Base-by-base conservation (phyloP, 2,888 invertebrate species). In the Sphaeridia pumilis region DNA sequence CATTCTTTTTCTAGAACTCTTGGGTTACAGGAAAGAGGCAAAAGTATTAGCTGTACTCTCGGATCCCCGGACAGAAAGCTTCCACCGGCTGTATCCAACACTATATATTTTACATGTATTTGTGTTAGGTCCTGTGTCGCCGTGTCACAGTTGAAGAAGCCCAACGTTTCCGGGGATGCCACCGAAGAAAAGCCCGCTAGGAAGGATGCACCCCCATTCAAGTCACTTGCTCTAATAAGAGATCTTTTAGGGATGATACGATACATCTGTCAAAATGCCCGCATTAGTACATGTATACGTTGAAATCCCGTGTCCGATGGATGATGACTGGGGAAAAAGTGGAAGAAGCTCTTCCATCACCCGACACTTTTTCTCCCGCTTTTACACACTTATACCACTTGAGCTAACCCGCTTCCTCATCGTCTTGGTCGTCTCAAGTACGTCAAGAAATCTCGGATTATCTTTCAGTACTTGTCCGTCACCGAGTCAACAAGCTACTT, bases 231-330 rank as follows among this genome's bases (percentile, higher is more conserved):
- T n/a, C n/a, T n/a, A n/a, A n/a, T 38, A 38, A 5, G 38, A 20
- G 27, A 34, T 21, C 27, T 28, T 43, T 27, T 31, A 28, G 44
- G 36, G 52, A 58, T 43, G 54, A 59, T 56, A 52, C 34, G 59
- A 46, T 52, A 52, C 59, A 58, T 59, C 59, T 59, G 59, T 57
- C 55, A 54, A 50, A 56, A 46, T n/a, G n/a, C n/a, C n/a, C n/a
- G n/a, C n/a, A n/a, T n/a, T n/a, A n/a, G n/a, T n/a, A n/a, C n/a
- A n/a, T n/a, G n/a, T n/a, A n/a, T n/a, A n/a, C n/a, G n/a, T n/a
- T n/a, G n/a, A n/a, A n/a, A n/a, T n/a, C n/a, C n/a, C n/a, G n/a
- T n/a, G n/a, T n/a, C n/a, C n/a, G n/a, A n/a, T n/a, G n/a, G n/a
- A n/a, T n/a, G n/a, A n/a, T n/a, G n/a, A n/a, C n/a, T n/a, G n/a